Evolutionary conservation across 2,797 vertebrate species (phyloP).

Genomic region (Sebastes minor): DNA sequence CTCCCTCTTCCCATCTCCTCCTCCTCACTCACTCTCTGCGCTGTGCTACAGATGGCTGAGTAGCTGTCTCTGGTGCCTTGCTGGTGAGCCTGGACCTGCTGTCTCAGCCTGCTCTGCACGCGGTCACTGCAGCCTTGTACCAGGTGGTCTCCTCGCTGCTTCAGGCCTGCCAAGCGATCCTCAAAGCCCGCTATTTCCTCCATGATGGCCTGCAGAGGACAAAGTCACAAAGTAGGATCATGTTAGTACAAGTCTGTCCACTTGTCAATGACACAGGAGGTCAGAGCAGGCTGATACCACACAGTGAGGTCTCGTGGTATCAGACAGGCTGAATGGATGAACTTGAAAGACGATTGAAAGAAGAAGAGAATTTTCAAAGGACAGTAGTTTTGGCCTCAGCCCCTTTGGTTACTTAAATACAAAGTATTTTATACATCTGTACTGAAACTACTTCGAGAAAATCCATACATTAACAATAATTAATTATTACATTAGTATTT

Average conservation of each 20-base stretch:
- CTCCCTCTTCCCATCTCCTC: constrained; percentile 32
- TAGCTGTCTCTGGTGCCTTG: constrained; percentile 97
- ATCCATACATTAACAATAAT: neutral
- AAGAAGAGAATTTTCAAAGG: neutral
- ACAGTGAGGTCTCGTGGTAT: neutral
- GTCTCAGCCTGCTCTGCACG: constrained; percentile 90
- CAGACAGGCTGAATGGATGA: neutral
- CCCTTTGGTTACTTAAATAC: neutral
- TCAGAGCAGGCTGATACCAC: constrained; percentile 24
- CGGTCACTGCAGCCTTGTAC: constrained; percentile 89
- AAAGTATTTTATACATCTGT: neutral
- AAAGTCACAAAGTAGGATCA: constrained; percentile 27
- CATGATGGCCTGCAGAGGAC: constrained; percentile 91
- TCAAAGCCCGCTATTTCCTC: constrained; percentile 97
- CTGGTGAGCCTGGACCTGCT: constrained; percentile 90
- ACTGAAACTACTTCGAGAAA: neutral
- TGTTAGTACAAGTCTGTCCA: constrained; percentile 10
- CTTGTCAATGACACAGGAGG: constrained; percentile 14
- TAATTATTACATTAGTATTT: neutral
- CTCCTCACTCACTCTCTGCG: constrained; percentile 90
- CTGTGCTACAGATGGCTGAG: constrained; percentile 96
- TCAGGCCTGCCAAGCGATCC: constrained; percentile 89
- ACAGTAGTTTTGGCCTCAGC: neutral
- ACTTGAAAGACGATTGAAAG: neutral
- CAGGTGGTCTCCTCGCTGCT: constrained; percentile 88